Evolutionary conservation across 1,140 invertebrate genomes (phyloP), one percentile per base, ranked within the genome.

Genomic region (Nomia melanderi): DNA sequence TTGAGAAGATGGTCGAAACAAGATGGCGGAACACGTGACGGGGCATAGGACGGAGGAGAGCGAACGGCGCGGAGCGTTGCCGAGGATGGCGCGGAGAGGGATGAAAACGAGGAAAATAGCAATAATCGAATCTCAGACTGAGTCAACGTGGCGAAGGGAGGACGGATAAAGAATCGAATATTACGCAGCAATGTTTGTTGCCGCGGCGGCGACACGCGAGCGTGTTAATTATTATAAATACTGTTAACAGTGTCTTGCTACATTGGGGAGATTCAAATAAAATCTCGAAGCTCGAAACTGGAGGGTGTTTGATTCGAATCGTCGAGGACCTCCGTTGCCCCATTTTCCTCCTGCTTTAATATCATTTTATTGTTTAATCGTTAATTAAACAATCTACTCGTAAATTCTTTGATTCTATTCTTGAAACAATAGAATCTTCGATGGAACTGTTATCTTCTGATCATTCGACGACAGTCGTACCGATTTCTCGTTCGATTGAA

Each of bases 151-250:
- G n/a, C 25, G 7, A 39, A 17, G 39, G 8, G 57, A 53, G 4
- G 6, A n/a, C 8, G 47, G 20, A 50, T 5, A 25, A 62, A 71
- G 47, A 83, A 71, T 81, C 47, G 83, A 84, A 81, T 84, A 84
- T 81, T 84, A 75, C 69, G 83, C 82, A 69, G 79, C 74, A 85
- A 78, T 80, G 70, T 81, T 81, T 85, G 82, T 85, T 84, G 82
- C 78, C 82, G 82, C 78, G 74, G 64, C 81, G 74, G 82, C 83
- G 82, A 84, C 78, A 66, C 74, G 82, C 78, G 78, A 85, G 83
- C 81, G 83, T 85, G 83, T 85, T 85, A 85, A 85, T 84, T 85
- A 85, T 85, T 84, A 85, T 84, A 84, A 85, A 84, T 85, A 84
- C 82, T 85, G 83, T 85, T 85, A 85, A n/a, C 82, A 85, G 83